Percentiles rank a stretch among this genome's conserved stretches.
Conservation (phyloP, 1,140 invertebrate genomes). For the Trachymyrmex cornetzi region DNA sequence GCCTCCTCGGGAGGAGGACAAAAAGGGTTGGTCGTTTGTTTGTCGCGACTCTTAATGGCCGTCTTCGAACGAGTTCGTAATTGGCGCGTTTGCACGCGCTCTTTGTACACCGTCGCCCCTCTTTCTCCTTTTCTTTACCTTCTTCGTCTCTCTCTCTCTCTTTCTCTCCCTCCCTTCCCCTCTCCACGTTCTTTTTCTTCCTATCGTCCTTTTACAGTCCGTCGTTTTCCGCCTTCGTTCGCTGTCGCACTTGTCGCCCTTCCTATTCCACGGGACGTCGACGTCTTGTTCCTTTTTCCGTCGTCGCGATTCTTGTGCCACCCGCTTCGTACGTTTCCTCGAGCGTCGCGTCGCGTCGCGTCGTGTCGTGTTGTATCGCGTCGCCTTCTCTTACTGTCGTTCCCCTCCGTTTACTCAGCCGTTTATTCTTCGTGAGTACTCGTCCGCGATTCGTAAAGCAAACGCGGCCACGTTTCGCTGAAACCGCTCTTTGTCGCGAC, state of each 20-base stretch:
- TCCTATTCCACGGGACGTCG: background rate
- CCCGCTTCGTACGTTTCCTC: slow-evolving; percentile 39
- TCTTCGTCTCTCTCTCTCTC: background rate
- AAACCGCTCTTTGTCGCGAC: slow-evolving; percentile 46
- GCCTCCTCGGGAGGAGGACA: slow-evolving; percentile 72
- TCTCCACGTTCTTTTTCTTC: background rate
- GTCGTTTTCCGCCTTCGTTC: slow-evolving; percentile 55
- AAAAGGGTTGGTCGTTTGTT: slow-evolving; percentile 82
- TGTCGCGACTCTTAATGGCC: slow-evolving; percentile 76
- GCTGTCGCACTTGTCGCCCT: slow-evolving; percentile 29
- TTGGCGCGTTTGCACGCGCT: slow-evolving; percentile 74
- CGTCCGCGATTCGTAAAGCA: slow-evolving; percentile 35
- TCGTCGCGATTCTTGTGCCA: slow-evolving; percentile 48
- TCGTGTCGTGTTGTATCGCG: slow-evolving; percentile 13
- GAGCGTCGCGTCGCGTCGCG: slow-evolving; percentile 11
- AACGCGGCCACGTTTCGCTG: slow-evolving; percentile 20
- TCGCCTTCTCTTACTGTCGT: slow-evolving; percentile 13
- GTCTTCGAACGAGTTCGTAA: slow-evolving; percentile 78
- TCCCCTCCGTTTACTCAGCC: slow-evolving; percentile 36
- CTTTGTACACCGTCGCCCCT: slow-evolving; percentile 36
- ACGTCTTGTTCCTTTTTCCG: slow-evolving; percentile 56
- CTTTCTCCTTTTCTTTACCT: slow-evolving; percentile 53
- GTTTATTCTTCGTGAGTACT: slow-evolving; percentile 58
- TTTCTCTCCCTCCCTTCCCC: background rate
- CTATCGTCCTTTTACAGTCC: background rate